Base-by-base conservation (phyloP, 2,113 vertebrate genomes). In the Seriola aureovittata region DNA sequence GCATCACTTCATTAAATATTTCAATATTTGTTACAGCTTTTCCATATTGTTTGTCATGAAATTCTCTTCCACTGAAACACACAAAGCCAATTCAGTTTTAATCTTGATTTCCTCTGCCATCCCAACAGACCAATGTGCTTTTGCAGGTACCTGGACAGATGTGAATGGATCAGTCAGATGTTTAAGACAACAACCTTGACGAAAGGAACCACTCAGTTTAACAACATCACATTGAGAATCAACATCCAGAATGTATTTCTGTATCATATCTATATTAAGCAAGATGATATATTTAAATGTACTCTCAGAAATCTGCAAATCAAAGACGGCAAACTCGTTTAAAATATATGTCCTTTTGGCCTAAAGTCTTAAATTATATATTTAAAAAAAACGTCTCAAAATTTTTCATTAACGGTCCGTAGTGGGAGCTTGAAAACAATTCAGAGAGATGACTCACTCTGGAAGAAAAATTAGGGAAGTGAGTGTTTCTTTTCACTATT, bases 391-490 rank as follows among this genome's bases (percentile, higher is more conserved):
- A 66, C 0, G 83, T 89, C 55, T 36, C 7, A 66, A 74, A 54
- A 50, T 80, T 44, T 58, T 75, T 58, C 29, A 32, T 32, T 77
- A 59, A 80, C 57, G 60, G 67, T 58, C 50, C 79, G 46, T 68
- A 21, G 42, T 65, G 42, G n/a, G 21, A 75, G 25, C 66, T 54
- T 59, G 14, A 71, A 55, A 77, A 75, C 58, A 76, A 38, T 70
- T 67, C 73, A 54, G 3, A 63, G 57, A 75, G 64, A 85, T 80
- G 82, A 88, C 60, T 85, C 59, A 75, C 71, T 81, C 59, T 90
- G 84, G 68, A 89, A 84, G 72, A 82, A 88, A 71, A 78, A 84
- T 75, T 13, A 46, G 59, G 75, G 63, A 82, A 78, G 71, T 67
- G 16, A 64, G 42, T 59, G n/a, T 66, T 74, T 82, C 34, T 86